These are phyloP conservation scores for Platycercus adscitus DNA, from an alignment of 2,113 vertebrate species.

Conservation along the genomic window DNA sequence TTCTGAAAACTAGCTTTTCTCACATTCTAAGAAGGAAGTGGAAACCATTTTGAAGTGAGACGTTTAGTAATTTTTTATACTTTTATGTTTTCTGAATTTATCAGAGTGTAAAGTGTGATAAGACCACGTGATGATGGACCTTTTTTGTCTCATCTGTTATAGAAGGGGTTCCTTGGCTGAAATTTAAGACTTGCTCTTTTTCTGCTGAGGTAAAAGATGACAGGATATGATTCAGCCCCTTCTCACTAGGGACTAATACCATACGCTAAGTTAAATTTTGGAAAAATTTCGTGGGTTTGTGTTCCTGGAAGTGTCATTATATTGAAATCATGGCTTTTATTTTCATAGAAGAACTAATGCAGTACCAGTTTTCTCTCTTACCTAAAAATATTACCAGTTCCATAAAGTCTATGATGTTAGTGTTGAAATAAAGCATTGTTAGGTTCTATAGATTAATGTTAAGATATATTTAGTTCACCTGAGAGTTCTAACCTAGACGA, in stretches of 20 bases:
- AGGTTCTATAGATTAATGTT: neutral
- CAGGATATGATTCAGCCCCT: neutral
- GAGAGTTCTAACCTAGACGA: neutral
- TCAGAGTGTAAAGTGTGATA: neutral
- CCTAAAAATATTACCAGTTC: neutral
- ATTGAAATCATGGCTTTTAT: neutral
- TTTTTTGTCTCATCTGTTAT: neutral
- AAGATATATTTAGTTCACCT: neutral
- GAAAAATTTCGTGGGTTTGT: neutral
- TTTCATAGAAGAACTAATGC: neutral
- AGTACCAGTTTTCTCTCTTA: neutral
- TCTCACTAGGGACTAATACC: neutral
- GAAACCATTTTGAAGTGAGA: neutral
- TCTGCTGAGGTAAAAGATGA: neutral
- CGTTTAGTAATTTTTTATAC: neutral
- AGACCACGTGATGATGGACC: neutral
- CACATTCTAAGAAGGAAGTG: neutral
- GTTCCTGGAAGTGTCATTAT: neutral
- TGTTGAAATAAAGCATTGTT: neutral
- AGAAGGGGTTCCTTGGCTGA: neutral
- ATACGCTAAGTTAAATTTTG: neutral
- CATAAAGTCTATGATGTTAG: neutral
- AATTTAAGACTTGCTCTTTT: neutral
- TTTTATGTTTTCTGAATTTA: neutral
- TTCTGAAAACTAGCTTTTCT: neutral